Evolutionary conservation across 2,113 vertebrate species (phyloP), one percentile per base, ranked within the genome.

Genomic region (Copsychus sechellarum): DNA sequence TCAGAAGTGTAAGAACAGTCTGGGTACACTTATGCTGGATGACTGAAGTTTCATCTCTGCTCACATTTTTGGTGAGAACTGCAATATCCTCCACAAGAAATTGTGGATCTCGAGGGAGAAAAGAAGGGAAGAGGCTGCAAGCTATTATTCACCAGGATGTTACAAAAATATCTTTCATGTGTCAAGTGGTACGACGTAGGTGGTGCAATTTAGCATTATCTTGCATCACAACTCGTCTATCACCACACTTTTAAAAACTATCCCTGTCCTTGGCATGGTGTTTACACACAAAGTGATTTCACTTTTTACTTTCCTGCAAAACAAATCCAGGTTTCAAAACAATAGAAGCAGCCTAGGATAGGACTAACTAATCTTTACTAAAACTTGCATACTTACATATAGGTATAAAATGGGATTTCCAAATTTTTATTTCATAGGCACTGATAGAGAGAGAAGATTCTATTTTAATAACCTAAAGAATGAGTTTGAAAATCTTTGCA

Each of bases 201-300:
- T 93, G 89, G 95, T 92, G 95, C 93, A 95, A 92, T 86, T 81
- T 86, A 56, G 56, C 67, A 86, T 92, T 91, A 95, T 79, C 47
- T 25, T 92, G 57, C 58, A 74, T 86, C 61, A 53, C 78, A 94
- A 69, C 88, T 93, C 2, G 24, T 96, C 89, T 94, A 83, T 95
- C 86, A 73, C 58, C 72, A 88, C 60, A 58, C 47, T 86, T 94
- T 31, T 88, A 51, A 78, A 92, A 96, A 86, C 40, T 89, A 50
- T 42, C 28, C 86, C 86, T 94, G 86, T 65, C 84, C 87, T 73
- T 94, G 82, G 56, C 67, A 86, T 50, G 40, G 92, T 92, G 70
- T 86, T 86, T 78, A 89, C 31, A 92, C n/a, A 84, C 12, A 71
- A 80, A 80, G 28, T 40, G 70, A 79, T 48, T 73, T 65, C 69